Evolutionary conservation across 2,113 vertebrate species (phyloP).

Genomic region (Pygoscelis adeliae): DNA sequence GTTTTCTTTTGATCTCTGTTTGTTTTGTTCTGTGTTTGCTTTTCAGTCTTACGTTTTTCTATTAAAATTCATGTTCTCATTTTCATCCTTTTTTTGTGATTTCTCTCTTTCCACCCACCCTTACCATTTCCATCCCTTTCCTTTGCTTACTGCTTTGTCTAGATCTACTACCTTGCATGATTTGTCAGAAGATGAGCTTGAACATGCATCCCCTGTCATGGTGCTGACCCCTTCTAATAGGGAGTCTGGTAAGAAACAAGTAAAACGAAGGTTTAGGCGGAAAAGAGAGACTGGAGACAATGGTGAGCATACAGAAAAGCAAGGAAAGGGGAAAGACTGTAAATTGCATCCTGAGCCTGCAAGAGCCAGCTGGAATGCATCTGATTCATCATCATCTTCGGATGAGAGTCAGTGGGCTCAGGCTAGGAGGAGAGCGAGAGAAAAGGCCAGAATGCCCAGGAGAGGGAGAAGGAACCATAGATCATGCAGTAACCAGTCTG

Average conservation of each 20-base stretch:
- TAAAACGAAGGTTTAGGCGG: conserved; percentile 82
- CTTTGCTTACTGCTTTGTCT: conserved; percentile 69
- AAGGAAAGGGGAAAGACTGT: conserved; percentile 41
- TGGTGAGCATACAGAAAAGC: conserved; percentile 67
- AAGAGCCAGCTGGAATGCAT: conserved; percentile 65
- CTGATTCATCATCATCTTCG: conserved; percentile 80
- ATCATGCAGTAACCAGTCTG: conserved; percentile 55
- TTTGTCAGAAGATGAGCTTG: conserved; percentile 83
- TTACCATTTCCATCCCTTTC: conserved; percentile 71
- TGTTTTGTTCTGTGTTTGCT: conserved; percentile 17
- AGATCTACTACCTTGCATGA: conserved; percentile 81
- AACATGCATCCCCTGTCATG: conserved; percentile 72
- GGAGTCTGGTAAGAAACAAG: conserved; percentile 80
- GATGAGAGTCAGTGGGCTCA: conserved; percentile 82
- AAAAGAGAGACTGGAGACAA: conserved; percentile 76
- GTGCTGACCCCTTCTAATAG: conserved; percentile 74
- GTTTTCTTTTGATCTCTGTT: conserved; percentile 8
- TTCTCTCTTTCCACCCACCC: conserved; percentile 57
- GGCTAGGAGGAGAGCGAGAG: conserved; percentile 82
- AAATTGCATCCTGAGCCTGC: conserved; percentile 62
- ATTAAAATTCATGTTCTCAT: conserved; percentile 54
- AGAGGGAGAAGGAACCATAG: conserved; percentile 74
- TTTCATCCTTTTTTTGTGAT: conserved; percentile 59
- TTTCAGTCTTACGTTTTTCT: conserved; percentile 55
- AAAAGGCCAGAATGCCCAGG: conserved; percentile 76